A percentile compares a stretch with the other conserved stretches of the same genome.
These are phyloP conservation scores for Drosophila repletoides DNA, from an alignment of 1,140 invertebrate genomes.

Conservation along the genomic window DNA sequence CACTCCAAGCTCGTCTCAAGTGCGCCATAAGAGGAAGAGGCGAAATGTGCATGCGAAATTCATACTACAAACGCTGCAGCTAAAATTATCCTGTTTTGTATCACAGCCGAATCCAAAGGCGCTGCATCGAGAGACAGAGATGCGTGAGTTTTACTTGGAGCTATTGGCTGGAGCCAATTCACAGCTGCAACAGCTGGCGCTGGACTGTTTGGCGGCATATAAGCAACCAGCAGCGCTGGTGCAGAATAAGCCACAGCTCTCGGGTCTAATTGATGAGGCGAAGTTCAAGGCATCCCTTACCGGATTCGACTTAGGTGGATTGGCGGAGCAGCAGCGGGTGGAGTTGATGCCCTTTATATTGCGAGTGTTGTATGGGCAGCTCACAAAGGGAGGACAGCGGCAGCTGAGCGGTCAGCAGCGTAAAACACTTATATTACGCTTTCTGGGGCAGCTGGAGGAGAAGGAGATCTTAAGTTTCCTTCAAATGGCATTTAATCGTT, in stretches of 20 bases:
- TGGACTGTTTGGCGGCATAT: conserved; percentile 93
- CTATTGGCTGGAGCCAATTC: conserved; percentile 90
- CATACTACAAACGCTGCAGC: conserved; percentile 80
- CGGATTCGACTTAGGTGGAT: conserved; percentile 88
- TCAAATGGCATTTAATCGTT: conserved; percentile 91
- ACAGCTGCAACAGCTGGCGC: conserved; percentile 91
- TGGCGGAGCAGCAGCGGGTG: conserved; percentile 87
- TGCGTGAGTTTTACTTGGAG: conserved; percentile 90
- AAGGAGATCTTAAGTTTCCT: conserved; percentile 91
- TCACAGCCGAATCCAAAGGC: conserved; percentile 92
- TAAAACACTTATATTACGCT: conserved; percentile 90
- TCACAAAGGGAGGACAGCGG: conserved; percentile 90
- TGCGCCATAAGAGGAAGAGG: conserved; percentile 31
- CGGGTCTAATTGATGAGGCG: conserved; percentile 92
- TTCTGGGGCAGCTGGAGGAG: conserved; percentile 91
- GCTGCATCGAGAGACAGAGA: conserved; percentile 88
- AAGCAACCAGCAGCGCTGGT: conserved; percentile 88
- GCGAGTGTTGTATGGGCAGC: conserved; percentile 94
- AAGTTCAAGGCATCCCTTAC: conserved; percentile 93
- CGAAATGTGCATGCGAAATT: conserved; percentile 42
- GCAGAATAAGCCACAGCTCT: conserved; percentile 90
- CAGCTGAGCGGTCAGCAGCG: conserved; percentile 86
- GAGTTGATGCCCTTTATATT: conserved; percentile 91
- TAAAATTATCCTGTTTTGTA: conserved; percentile 87
- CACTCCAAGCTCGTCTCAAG: conserved; percentile 7